Base-by-base conservation (phyloP, 2,113 vertebrate species). In the Oncorhynchus keta region DNA sequence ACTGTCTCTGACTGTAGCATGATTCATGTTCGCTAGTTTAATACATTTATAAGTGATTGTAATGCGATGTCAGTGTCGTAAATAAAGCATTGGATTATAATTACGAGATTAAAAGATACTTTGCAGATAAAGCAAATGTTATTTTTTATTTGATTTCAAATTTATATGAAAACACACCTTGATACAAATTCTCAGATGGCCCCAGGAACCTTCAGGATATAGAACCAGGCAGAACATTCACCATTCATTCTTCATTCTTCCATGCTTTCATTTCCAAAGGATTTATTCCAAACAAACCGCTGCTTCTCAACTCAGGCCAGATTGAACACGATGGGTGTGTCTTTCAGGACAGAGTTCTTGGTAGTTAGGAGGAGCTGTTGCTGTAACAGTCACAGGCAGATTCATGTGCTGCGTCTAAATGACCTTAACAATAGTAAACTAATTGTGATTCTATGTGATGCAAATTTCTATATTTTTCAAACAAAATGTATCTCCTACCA, bases 261-360 rank as follows among this genome's bases (percentile, higher is more conserved):
- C 68, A 66, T 64, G 77, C 74, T 88, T 89, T 89, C 84, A 90
- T 92, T 92, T 88, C 79, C 76, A 69, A 81, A 82, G 80, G 81
- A 89, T 92, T 90, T 86, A 81, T 84, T 85, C 81, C 72, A 84
- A 90, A 89, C 86, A 88, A 89, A 85, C 87, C 87, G 79, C 86
- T 85, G 88, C 85, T 82, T 87, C 83, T 84, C 83, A 84, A 76
- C 84, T 83, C 81, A 73, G 82, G 82, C 83, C 84, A 45, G 39
- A 12, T 45, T 83, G 91, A 91, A 91, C 85, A 86, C 91, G 89
- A 93, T 85, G 83, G 82, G 83, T 80, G 81, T 86, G 69, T 80
- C 69, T 86, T 89, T 78, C 76, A 80, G 75, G 74, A 81, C 78
- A 80, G 65, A 76, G 73, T 83, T 45, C 69, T 70, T 78, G 77